Percentiles rank a stretch among this genome's conserved stretches.
phyloP scores from a whole-genome alignment of 2,888 invertebrate species.

The Pantelozetes paolii region DNA sequence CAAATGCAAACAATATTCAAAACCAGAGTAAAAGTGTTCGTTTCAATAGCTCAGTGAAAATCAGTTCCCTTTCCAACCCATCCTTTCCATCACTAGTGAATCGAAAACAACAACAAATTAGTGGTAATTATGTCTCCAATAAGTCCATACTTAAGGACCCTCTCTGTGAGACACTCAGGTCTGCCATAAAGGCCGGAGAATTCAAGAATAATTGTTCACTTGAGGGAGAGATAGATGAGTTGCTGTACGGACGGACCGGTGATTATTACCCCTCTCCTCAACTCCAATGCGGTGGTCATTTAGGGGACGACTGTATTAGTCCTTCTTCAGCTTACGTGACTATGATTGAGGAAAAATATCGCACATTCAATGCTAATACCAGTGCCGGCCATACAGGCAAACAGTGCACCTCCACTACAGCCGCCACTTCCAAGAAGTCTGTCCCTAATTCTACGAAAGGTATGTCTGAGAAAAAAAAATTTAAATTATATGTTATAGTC shows the following conservation, averaged over 20 bases:
- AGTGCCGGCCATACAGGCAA: neutral
- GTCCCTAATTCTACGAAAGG: neutral
- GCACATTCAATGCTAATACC: conserved; percentile 19
- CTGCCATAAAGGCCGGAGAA: conserved; percentile 44
- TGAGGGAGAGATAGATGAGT: conserved; percentile 50
- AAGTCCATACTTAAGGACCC: conserved; percentile 49
- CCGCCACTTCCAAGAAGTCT: conserved; percentile 8
- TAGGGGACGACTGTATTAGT: neutral
- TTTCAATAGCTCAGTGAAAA: conserved; percentile 12
- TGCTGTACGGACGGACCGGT: conserved; percentile 49
- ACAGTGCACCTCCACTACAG: neutral
- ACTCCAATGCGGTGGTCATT: neutral
- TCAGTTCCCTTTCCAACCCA: neutral
- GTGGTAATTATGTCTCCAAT: conserved; percentile 13
- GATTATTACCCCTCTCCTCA: conserved; percentile 18
- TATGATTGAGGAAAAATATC: conserved; percentile 49
- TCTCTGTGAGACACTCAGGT: conserved; percentile 47
- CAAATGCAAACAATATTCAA: neutral
- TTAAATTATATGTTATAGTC: conserved; percentile 29
- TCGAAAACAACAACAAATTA: neutral
- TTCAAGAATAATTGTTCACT: conserved; percentile 44
- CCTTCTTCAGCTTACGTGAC: conserved; percentile 45
- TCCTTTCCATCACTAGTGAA: neutral
- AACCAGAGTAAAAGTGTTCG: conserved; percentile 19
- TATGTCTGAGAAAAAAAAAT: conserved; percentile 3